These are phyloP conservation scores for Zaprionus obscuricornis DNA, from an alignment of 2,888 invertebrate species.

Conservation along the genomic window DNA sequence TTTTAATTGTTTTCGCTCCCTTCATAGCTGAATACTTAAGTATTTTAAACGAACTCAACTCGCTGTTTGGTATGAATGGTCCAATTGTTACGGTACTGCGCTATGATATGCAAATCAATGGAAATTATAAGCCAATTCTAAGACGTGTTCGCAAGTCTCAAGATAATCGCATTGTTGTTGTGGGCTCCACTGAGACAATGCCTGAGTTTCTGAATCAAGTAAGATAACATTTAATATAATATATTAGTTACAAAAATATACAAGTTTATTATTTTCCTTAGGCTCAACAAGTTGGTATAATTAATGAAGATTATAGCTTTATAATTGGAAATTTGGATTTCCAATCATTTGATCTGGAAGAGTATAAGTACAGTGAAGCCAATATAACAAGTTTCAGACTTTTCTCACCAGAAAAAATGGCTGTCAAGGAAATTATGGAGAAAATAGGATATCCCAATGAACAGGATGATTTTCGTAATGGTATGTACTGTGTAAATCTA, in stretches of 20 bases:
- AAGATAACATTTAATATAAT: not conserved
- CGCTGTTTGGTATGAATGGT: constrained; percentile 86
- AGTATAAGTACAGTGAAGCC: constrained; percentile 91
- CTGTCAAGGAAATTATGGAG: constrained; percentile 82
- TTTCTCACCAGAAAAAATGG: constrained; percentile 86
- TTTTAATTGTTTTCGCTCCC: not conserved
- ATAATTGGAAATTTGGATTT: constrained; percentile 92
- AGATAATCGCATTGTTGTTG: constrained; percentile 88
- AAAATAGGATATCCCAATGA: constrained; percentile 64
- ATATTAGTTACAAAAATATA: not conserved
- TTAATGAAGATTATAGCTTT: constrained; percentile 95
- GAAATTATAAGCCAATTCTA: constrained; percentile 87
- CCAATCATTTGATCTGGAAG: constrained; percentile 86
- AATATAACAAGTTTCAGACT: constrained; percentile 91
- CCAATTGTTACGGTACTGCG: constrained; percentile 86
- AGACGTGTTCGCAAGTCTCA: constrained; percentile 88
- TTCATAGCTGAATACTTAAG: constrained; percentile 85
- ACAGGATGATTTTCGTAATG: constrained; percentile 73
- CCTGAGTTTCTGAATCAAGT: constrained; percentile 85
- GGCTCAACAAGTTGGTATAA: constrained; percentile 97
- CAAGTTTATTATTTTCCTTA: constrained; percentile 75
- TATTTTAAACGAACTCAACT: constrained; percentile 89
- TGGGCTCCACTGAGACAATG: constrained; percentile 87
- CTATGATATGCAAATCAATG: constrained; percentile 87
- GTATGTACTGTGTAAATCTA: constrained; percentile 23